Percentiles rank a stretch among this genome's conserved stretches.
phyloP scores from a whole-genome alignment of 53 echinoderm and acorn worm species.

The Paelopatides confundens region DNA sequence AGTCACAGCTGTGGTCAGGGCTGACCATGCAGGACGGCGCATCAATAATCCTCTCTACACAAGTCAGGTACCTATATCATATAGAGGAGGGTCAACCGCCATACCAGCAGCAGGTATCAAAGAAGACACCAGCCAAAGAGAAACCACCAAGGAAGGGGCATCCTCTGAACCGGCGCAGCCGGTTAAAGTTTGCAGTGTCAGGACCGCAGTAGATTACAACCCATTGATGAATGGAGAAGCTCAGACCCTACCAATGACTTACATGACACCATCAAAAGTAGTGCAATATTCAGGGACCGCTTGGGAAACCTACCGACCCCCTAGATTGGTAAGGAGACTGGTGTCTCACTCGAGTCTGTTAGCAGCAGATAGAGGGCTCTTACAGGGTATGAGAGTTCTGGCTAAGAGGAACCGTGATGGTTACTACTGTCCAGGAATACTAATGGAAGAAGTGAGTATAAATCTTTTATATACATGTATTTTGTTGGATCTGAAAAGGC shows the following conservation, averaged over 20 bases:
- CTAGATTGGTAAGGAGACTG: constrained; percentile 38
- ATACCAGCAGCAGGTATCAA: background rate
- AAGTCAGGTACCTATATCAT: background rate
- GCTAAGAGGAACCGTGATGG: constrained; percentile 91
- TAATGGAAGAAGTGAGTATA: constrained; percentile 30
- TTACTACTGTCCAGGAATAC: constrained; percentile 83
- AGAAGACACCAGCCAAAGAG: background rate
- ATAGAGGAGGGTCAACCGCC: background rate
- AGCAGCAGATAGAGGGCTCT: constrained; percentile 53
- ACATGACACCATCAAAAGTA: constrained; percentile 30
- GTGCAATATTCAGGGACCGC: constrained; percentile 59
- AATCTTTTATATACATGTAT: too few species aligned
- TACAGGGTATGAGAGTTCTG: constrained; percentile 88
- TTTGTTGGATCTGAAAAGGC: too few species aligned
- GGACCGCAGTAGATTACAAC: constrained; percentile 81
- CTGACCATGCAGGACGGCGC: constrained; percentile 49
- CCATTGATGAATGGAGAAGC: constrained; percentile 51
- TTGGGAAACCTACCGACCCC: constrained; percentile 65
- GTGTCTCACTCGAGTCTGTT: constrained; percentile 8
- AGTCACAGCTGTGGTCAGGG: constrained; percentile 75
- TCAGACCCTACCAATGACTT: constrained; percentile 34
- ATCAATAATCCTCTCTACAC: constrained; percentile 59
- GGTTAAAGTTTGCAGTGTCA: constrained; percentile 85
- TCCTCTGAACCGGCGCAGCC: background rate
- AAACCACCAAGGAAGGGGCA: background rate